phyloP scores from a whole-genome alignment of 2,113 vertebrate genomes.

The Dryoscopus gambensis region DNA sequence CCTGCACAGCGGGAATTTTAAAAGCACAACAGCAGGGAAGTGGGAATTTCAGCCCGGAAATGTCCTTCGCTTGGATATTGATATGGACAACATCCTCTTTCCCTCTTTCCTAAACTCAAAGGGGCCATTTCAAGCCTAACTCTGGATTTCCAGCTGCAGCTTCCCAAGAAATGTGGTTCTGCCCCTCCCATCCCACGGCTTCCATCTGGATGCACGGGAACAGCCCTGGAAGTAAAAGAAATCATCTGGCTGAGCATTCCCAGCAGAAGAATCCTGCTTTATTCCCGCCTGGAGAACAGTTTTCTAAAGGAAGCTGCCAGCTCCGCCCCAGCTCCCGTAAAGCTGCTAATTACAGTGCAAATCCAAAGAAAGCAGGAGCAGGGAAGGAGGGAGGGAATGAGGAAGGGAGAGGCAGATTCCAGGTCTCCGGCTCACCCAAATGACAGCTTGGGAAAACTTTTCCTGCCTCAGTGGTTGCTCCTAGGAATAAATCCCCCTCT shows the following conservation, averaged over 20 bases:
- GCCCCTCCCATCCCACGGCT: background rate
- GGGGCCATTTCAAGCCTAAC: background rate
- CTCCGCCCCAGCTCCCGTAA: background rate
- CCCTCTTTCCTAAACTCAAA: background rate
- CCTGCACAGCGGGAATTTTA: background rate
- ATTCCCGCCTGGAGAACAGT: background rate
- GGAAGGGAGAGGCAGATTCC: background rate
- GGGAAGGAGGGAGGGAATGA: background rate
- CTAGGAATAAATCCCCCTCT: slow-evolving; percentile 57
- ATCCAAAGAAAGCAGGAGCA: background rate
- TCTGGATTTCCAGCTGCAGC: background rate
- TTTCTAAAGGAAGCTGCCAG: background rate
- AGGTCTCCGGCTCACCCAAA: background rate
- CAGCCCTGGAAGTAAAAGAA: background rate
- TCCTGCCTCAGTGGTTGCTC: slow-evolving; percentile 9
- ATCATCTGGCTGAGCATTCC: background rate
- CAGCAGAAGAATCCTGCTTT: background rate
- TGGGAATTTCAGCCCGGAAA: background rate
- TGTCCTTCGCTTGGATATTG: background rate
- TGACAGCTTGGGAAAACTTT: slow-evolving; percentile 33
- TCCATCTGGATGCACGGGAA: background rate
- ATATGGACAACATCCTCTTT: background rate
- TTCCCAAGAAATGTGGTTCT: background rate
- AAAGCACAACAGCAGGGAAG: background rate
- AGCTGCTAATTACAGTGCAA: slow-evolving; percentile 29